Conservation (phyloP, 2,888 invertebrate genomes). For the Acrobasis suavella region DNA sequence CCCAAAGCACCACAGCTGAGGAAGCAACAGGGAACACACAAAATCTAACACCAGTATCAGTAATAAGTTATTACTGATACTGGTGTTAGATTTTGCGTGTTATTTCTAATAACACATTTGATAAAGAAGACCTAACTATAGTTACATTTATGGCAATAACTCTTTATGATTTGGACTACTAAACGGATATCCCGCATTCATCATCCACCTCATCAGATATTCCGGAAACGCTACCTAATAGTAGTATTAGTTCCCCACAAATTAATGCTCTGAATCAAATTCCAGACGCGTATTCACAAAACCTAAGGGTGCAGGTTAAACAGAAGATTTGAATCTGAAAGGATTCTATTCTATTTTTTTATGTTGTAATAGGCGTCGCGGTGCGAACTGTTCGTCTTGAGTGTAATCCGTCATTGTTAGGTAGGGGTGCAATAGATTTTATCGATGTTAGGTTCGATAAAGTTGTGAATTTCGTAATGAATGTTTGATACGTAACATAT, state of each 20-base stretch:
- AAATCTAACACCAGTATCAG: too few species aligned
- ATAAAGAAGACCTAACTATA: too few species aligned
- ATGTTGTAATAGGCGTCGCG: slow-evolving; percentile 73
- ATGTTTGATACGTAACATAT: too few species aligned
- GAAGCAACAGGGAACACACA: too few species aligned
- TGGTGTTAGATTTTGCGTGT: too few species aligned
- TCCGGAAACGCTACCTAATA: slow-evolving; percentile 18
- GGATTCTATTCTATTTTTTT: slow-evolving; percentile 38
- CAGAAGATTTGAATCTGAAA: slow-evolving; percentile 76
- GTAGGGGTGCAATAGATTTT: slow-evolving; percentile 34
- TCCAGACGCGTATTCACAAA: slow-evolving; percentile 46
- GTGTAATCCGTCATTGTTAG: slow-evolving; percentile 69
- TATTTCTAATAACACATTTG: too few species aligned
- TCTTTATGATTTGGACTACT: not conserved
- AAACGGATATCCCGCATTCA: slow-evolving; percentile 5
- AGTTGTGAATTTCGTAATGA: slow-evolving; percentile 25
- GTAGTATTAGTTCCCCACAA: slow-evolving; percentile 25
- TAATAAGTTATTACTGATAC: too few species aligned
- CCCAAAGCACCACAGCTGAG: too few species aligned
- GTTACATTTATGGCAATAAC: too few species aligned
- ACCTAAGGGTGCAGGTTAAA: slow-evolving; percentile 60
- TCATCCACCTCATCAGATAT: slow-evolving; percentile 13
- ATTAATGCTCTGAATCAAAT: slow-evolving; percentile 45
- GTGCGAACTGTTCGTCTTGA: slow-evolving; percentile 60
- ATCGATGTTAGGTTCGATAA: slow-evolving; percentile 31